Percentiles rank a stretch among this genome's conserved stretches.
Evolutionary conservation across 2,797 vertebrate species (phyloP).

Genomic region (Squalus acanthias): DNA sequence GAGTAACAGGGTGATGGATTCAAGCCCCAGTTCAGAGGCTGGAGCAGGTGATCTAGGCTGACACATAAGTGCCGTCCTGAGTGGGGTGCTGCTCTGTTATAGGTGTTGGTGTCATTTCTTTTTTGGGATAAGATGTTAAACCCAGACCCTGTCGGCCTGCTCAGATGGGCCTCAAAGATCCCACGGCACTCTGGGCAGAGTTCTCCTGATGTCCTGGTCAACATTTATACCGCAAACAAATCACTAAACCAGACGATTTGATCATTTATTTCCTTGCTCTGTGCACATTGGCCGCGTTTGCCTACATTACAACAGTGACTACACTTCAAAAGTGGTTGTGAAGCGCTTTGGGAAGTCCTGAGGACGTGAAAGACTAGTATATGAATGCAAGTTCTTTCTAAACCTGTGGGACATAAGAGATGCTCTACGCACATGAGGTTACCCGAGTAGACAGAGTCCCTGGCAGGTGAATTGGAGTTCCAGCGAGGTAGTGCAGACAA

Average conservation of each 20-base stretch:
- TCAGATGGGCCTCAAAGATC: neutral
- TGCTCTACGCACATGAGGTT: neutral
- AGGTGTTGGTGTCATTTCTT: neutral
- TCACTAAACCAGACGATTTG: neutral
- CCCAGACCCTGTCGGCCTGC: neutral
- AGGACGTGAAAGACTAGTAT: neutral
- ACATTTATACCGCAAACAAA: neutral
- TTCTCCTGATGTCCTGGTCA: neutral
- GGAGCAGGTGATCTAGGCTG: neutral
- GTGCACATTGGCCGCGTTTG: neutral
- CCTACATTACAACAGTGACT: neutral
- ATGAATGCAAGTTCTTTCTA: too few species aligned
- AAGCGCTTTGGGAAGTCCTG: neutral
- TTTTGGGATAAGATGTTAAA: neutral
- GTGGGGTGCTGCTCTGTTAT: neutral
- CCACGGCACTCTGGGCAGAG: neutral
- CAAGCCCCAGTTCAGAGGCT: neutral
- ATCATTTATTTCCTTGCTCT: neutral
- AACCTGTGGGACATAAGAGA: neutral
- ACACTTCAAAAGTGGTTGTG: neutral
- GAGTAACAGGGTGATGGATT: neutral
- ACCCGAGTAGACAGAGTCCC: too few species aligned
- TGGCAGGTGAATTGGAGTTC: neutral
- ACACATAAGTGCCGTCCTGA: neutral
- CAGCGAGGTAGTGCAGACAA: too few species aligned